These are phyloP conservation scores for Drosophila murphyi DNA, from an alignment of 1,140 invertebrate species.

Conservation along the genomic window DNA sequence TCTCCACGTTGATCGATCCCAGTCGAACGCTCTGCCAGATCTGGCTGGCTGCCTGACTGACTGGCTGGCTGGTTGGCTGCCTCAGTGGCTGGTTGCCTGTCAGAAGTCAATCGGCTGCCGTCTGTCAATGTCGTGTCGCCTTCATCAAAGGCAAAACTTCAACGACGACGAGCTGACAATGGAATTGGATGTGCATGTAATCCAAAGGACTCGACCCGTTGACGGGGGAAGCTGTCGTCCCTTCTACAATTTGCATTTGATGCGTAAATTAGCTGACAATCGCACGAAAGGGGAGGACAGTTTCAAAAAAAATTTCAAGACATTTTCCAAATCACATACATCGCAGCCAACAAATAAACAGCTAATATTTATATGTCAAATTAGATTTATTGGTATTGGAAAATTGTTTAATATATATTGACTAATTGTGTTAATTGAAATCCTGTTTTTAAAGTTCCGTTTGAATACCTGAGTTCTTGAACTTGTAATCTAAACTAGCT, in stretches of 20 bases:
- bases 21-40: conserved; percentile 7
- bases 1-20: conserved; percentile 15
- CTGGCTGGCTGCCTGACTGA: background rate
- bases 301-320: background rate
- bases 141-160: conserved; percentile 74
- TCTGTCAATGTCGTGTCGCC: conserved; percentile 79
- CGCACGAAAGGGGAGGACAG: background rate
- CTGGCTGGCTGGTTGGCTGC: background rate
- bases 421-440: too few species aligned
- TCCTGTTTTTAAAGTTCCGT: too few species aligned
- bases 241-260: conserved; percentile 60
- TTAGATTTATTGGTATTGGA: too few species aligned
- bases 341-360: too few species aligned
- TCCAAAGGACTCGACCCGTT: conserved; percentile 31
- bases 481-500: too few species aligned
- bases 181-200: conserved; percentile 44
- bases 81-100: conserved; percentile 43
- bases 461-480: too few species aligned
- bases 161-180: conserved; percentile 52
- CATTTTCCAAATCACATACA: background rate
- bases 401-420: too few species aligned
- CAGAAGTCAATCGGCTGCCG: conserved; percentile 75
- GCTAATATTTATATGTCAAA: too few species aligned
- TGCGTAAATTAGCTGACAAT: conserved; percentile 62
- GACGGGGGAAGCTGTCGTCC: conserved; percentile 17